Percentiles rank a stretch among this genome's conserved stretches.
These are phyloP conservation scores for Pleuronectes platessa DNA, from an alignment of 2,113 vertebrate genomes.

Conservation along the genomic window DNA sequence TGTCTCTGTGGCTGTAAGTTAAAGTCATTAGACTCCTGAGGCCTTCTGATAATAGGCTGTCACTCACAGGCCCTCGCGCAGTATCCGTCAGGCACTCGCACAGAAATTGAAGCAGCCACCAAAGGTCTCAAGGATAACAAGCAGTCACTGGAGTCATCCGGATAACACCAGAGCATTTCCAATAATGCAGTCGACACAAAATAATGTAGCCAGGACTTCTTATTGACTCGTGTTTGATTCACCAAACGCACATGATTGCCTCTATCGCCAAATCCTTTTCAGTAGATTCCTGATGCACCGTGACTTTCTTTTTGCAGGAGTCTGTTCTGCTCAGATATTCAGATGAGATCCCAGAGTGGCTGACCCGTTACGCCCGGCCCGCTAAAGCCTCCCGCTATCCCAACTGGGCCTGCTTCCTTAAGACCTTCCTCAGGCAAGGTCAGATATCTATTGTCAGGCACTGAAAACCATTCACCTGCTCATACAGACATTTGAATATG, in stretches of 20 bases:
- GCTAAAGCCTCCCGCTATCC: conserved; percentile 89
- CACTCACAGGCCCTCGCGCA: conserved; percentile 73
- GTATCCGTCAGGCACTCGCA: conserved; percentile 64
- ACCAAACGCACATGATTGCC: conserved; percentile 4
- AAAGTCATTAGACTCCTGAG: conserved; percentile 83
- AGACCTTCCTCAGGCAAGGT: conserved; percentile 93
- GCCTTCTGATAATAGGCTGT: conserved; percentile 83
- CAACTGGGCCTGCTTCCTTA: conserved; percentile 91
- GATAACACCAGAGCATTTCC: conserved; percentile 53
- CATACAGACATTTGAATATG: not conserved
- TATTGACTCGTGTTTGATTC: conserved; percentile 23
- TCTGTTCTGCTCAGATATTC: conserved; percentile 87
- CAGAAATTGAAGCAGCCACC: conserved; percentile 72
- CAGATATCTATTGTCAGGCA: conserved; percentile 26
- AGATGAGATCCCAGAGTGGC: conserved; percentile 90
- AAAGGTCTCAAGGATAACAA: conserved; percentile 70
- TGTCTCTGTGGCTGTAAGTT: conserved; percentile 77
- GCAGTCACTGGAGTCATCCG: conserved; percentile 64
- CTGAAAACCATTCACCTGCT: not conserved
- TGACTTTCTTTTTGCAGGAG: conserved; percentile 87
- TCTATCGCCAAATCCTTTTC: not conserved
- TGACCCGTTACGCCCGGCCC: conserved; percentile 87
- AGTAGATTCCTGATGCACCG: conserved; percentile 54
- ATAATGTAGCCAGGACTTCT: conserved; percentile 46
- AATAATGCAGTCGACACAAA: conserved; percentile 40